phyloP scores from a whole-genome alignment of 2,888 invertebrate species.

The Mellilla xanthometata region DNA sequence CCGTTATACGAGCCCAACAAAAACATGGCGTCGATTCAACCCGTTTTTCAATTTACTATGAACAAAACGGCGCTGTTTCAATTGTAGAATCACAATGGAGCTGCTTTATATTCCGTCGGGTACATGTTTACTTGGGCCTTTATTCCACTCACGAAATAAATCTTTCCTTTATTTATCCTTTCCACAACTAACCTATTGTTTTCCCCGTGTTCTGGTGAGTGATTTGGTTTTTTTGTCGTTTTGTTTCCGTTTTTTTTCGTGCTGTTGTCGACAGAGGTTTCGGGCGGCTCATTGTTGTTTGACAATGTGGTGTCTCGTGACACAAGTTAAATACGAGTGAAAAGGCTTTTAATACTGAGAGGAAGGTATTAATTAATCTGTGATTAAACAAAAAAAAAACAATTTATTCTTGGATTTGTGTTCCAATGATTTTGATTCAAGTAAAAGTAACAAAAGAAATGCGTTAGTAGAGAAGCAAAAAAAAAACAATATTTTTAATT shows the following conservation, averaged over 20 bases:
- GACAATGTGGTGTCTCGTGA: no score
- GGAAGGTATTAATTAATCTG: no score
- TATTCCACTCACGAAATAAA: slow-evolving; percentile 66
- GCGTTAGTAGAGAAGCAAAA: no score
- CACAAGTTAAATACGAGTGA: no score
- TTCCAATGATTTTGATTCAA: no score
- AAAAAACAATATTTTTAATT: no score
- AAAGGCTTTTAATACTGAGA: no score
- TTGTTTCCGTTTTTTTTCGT: slow-evolving; percentile 12
- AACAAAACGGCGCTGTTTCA: slow-evolving; percentile 17
- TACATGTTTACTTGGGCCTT: slow-evolving; percentile 45
- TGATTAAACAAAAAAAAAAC: no score
- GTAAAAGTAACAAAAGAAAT: no score
- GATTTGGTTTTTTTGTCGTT: slow-evolving; percentile 40
- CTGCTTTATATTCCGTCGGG: slow-evolving; percentile 53
- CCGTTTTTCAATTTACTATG: slow-evolving; percentile 15
- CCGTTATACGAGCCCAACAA: not conserved
- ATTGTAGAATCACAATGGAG: slow-evolving; percentile 17
- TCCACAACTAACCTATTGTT: slow-evolving; percentile 58
- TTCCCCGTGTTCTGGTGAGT: slow-evolving; percentile 43
- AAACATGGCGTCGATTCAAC: slow-evolving; percentile 4
- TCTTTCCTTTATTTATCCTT: slow-evolving; percentile 61
- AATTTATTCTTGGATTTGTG: no score
- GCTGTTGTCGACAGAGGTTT: no score
- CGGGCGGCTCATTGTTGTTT: no score